Conservation (phyloP, 2,797 vertebrate genomes). For the Cheirogaleus major region DNA sequence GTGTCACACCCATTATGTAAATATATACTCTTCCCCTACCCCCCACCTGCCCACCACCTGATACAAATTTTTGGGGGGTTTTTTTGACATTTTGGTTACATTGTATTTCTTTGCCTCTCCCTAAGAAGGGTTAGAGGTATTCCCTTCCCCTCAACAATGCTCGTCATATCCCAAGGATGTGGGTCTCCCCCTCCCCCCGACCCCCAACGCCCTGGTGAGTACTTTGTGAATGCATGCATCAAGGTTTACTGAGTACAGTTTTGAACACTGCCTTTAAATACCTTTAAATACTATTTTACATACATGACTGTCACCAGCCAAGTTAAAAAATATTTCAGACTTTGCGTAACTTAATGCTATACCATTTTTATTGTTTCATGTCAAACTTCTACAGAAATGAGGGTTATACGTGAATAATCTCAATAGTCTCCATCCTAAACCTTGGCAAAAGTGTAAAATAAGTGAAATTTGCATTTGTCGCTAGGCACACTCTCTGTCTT, state of each 20-base stretch:
- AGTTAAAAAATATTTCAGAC: neutral
- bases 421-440: neutral
- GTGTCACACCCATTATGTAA: too few relatives aligned
- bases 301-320: neutral
- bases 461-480: neutral
- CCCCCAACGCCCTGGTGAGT: too few relatives aligned
- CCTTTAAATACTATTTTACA: neutral
- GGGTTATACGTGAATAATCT: neutral
- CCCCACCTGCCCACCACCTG: too few relatives aligned
- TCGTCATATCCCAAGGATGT: too few relatives aligned
- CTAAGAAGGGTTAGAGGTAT: too few relatives aligned
- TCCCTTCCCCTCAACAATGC: too few relatives aligned
- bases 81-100: too few relatives aligned
- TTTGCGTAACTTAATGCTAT: neutral
- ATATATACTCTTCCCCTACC: too few relatives aligned
- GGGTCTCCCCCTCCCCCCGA: too few relatives aligned
- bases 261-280: neutral
- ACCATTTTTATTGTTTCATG: neutral
- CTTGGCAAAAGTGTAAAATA: neutral
- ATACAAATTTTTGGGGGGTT: too few relatives aligned
- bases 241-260: constrained; percentile 28
- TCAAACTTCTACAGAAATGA: neutral
- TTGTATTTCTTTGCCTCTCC: too few relatives aligned
- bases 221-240: neutral
- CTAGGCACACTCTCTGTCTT: neutral